Evolutionary conservation across 1,140 invertebrate genomes (phyloP).

Genomic region (Danaus plexippus): DNA sequence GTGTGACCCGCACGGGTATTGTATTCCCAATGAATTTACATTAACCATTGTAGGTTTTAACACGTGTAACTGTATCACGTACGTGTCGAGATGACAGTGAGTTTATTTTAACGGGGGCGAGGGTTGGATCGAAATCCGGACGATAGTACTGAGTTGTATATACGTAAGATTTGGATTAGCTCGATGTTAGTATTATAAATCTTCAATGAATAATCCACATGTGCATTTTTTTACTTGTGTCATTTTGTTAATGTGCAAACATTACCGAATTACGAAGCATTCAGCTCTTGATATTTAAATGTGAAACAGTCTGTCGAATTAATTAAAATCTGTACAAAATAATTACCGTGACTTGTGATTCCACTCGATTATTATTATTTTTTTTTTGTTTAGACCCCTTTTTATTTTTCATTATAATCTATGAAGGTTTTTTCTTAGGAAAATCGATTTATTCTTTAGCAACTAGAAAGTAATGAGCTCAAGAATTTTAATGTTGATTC

Average conservation of each 20-base stretch:
- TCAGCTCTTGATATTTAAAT: slow-evolving; percentile 41
- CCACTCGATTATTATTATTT: slow-evolving; percentile 32
- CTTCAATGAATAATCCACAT: slow-evolving; percentile 33
- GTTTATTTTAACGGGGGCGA: slow-evolving; percentile 23
- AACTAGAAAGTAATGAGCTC: no score
- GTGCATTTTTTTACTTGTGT: slow-evolving; percentile 40
- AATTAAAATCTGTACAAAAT: slow-evolving; percentile 71
- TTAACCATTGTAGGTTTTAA: neutral
- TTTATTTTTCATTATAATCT: slow-evolving; percentile 11
- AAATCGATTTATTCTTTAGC: no score
- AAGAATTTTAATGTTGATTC: no score
- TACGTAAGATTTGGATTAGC: slow-evolving; percentile 51
- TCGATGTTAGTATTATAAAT: slow-evolving; percentile 30
- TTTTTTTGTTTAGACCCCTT: slow-evolving; percentile 22
- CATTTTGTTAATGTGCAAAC: slow-evolving; percentile 48
- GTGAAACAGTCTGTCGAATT: slow-evolving; percentile 66
- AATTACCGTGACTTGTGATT: slow-evolving; percentile 58
- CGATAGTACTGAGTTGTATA: slow-evolving; percentile 53
- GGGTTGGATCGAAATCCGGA: slow-evolving; percentile 38
- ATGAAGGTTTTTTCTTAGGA: neutral
- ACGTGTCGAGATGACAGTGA: slow-evolving; percentile 4
- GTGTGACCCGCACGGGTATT: no score
- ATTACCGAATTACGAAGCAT: slow-evolving; percentile 59
- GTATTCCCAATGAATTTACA: neutral
- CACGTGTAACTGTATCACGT: neutral